phyloP scores from a whole-genome alignment of 2,797 vertebrate genomes.

The Poeciliopsis presidionis region DNA sequence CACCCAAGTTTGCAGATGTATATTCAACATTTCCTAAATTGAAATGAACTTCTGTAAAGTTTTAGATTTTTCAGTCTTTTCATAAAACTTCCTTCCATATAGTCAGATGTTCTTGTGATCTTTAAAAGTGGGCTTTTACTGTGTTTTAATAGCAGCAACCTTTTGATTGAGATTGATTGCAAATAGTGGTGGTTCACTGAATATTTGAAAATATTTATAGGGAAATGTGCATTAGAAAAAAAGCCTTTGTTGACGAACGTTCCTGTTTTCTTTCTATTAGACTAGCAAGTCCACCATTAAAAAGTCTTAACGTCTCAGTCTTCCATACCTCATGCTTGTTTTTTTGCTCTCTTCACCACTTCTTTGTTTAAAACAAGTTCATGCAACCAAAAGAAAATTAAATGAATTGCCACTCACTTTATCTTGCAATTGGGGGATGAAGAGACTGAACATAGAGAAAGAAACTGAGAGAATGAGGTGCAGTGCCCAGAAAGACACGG shows the following conservation, averaged over 20 bases:
- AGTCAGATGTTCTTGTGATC: not conserved
- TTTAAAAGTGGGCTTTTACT: not conserved
- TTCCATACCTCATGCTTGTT: conserved; percentile 5
- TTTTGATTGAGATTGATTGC: not conserved
- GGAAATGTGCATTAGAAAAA: not conserved
- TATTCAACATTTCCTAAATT: not conserved
- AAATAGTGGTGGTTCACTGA: not conserved
- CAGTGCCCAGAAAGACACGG: conserved; percentile 19
- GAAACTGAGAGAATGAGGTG: conserved; percentile 30
- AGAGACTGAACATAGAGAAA: conserved; percentile 53
- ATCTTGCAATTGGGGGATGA: conserved; percentile 50
- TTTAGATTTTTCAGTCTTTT: not conserved
- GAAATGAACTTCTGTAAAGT: not conserved
- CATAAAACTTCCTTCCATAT: not conserved
- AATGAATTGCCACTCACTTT: conserved; percentile 57
- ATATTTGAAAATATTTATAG: not conserved
- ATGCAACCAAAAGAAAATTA: conserved; percentile 34
- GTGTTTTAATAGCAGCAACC: not conserved
- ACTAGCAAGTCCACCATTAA: conserved; percentile 21
- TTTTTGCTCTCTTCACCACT: conserved; percentile 29
- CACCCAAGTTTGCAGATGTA: not conserved
- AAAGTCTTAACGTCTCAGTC: conserved; percentile 14
- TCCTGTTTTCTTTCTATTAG: conserved; percentile 19
- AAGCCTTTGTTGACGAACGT: not conserved
- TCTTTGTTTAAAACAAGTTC: conserved; percentile 40